Base-by-base conservation (phyloP, 2,113 vertebrate species). In the Aegithalos caudatus region DNA sequence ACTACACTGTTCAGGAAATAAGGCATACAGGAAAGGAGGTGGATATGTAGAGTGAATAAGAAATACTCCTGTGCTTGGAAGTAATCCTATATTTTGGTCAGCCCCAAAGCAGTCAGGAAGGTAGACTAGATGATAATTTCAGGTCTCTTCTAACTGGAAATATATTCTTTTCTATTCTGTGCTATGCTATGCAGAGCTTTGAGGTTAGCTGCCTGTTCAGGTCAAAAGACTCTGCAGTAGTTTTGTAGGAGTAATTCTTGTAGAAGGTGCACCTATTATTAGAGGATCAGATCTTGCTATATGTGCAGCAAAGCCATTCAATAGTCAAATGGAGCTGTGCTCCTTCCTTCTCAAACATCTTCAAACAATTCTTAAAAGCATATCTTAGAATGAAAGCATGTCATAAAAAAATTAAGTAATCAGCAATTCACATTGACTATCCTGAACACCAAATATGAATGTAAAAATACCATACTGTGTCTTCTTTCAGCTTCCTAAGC, bases 251-350 rank as follows among this genome's bases (percentile, higher is more conserved):
- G 27, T 73, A 51, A 60, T 20, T 42, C 25, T 53, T 54, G 29
- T 12, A 86, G 28, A 70, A 79, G 29, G 12, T 33, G 4, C 1
- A 44, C 11, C 17, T 40, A 9, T 72, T 76, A 60, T 61, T 76
- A 50, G 88, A 79, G 9, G 28, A 48, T 33, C 7, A 37, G 11
- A 42, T 64, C 38, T 86, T 81, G 11, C 11, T 83, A 15, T 72
- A n/a, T 56, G 29, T 42, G 18, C 25, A 77, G 35, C 25, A 60
- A 87, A 86, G n/a, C 17, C 19, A 64, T 37, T 27, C 28, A 45
- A 1, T 37, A 8, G 11, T 38, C 14, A 62, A 70, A 61, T 11
- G 14, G 19, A 76, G 9, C 10, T 40, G 31, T 1, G 1, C 2
- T 88, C 10, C 11, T 67, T 83, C 37, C 14, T 72, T 69, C 28